Conservation (phyloP, 2,797 vertebrate species). For the Taeniopygia guttata region DNA sequence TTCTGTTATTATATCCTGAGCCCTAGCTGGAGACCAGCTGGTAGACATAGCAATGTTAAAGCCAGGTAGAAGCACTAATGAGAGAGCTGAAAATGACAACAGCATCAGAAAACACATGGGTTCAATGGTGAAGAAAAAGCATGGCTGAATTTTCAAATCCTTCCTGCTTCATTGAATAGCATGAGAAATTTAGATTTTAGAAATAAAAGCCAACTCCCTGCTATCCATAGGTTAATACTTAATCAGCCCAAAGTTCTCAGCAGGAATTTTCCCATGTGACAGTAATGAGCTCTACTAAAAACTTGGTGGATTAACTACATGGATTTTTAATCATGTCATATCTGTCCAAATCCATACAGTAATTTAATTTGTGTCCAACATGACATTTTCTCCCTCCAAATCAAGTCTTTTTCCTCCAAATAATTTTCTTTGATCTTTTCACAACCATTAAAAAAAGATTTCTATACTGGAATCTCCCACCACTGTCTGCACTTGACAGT, state of each 20-base stretch:
- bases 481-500: constrained; percentile 38
- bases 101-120: not conserved
- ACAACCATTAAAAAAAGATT: not conserved
- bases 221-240: not conserved
- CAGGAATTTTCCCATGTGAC: not conserved
- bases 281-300: not conserved
- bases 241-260: not conserved
- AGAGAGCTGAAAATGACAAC: not conserved
- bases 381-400: not conserved
- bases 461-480: constrained; percentile 21
- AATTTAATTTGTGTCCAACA: not conserved
- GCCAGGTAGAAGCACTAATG: not conserved
- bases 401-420: not conserved
- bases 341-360: not conserved
- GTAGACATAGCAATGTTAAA: not conserved
- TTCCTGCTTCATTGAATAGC: not conserved
- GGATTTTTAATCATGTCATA: not conserved
- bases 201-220: not conserved
- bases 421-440: not conserved
- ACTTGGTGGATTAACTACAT: not conserved
- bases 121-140: not conserved
- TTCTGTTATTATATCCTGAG: not conserved
- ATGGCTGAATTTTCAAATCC: not conserved
- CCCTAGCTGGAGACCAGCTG: not conserved
- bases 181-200: not conserved